Evolutionary conservation across 2,113 vertebrate genomes (phyloP), one percentile per base, ranked within the genome.

Genomic region (Chinchilla lanigera): DNA sequence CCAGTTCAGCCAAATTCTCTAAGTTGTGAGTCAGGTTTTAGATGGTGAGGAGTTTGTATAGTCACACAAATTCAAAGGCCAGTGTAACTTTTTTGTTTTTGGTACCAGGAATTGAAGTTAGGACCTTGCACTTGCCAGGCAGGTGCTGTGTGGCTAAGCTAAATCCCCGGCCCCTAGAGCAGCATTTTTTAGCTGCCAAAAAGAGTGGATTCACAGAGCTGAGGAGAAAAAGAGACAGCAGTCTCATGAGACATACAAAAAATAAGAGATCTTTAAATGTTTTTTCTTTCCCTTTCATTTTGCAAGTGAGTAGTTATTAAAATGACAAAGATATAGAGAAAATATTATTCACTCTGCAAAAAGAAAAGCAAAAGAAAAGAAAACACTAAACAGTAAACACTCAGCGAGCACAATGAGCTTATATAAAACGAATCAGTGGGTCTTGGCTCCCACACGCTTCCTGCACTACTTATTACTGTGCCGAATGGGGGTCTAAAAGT

Each of bases 331-430:
- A 60, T 1, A 47, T 52, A 94, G 20, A 93, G 28, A 88, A 95
- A 92, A 95, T 7, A 92, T 52, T 77, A 89, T 61, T 94, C 67
- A 84, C 17, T 93, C 77, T 77, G 47, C 60, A 97, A 94, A 95
- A 90, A 87, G 35, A 93, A 95, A 88, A 30, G 12, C 33, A 73
- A 89, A 90, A 56, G 38, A 90, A 71, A 88, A 63, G 28, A 81
- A 94, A 85, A 63, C 16, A 77, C 22, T 75, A 86, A 93, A 84
- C 28, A 91, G 28, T 91, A 35, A 92, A 14, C 6, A 81, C 26
- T 86, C 38, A 92, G n/a, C 22, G 38, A 87, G 22, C 56, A 90
- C n/a, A 94, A 4, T 20, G 26, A 77, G 14, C 28, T 56, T 50
- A 35, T 20, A 35, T 20, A 41, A 86, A 86, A 89, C 73, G 5